Percentiles rank a stretch among this genome's conserved stretches.
These are phyloP conservation scores for Lasioglossum morio DNA, from an alignment of 2,888 invertebrate species.

Conservation along the genomic window DNA sequence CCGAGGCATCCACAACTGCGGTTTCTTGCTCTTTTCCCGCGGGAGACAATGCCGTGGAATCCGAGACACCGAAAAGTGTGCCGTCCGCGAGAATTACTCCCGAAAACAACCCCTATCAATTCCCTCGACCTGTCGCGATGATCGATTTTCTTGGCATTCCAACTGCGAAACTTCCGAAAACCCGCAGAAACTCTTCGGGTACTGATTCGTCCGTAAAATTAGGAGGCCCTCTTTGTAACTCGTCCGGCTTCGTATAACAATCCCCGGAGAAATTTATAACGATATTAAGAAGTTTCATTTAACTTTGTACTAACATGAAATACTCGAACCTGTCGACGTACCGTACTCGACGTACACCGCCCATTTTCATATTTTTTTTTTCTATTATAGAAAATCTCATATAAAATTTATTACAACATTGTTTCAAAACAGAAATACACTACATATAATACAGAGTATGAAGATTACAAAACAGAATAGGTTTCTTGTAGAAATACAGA, in stretches of 20 bases:
- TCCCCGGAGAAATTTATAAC: background rate
- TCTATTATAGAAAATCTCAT: too few species aligned
- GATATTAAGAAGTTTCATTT: conserved; percentile 8
- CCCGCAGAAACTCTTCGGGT: conserved; percentile 7
- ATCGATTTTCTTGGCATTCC: conserved; percentile 48
- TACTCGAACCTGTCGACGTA: background rate
- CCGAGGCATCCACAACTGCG: conserved; percentile 57
- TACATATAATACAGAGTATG: too few species aligned
- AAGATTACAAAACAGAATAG: too few species aligned
- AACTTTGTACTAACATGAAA: background rate
- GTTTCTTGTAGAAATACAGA: too few species aligned
- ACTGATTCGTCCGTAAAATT: conserved; percentile 7
- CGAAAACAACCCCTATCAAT: conserved; percentile 53
- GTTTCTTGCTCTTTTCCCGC: conserved; percentile 65
- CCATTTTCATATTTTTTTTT: background rate
- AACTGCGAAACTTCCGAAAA: conserved; percentile 36
- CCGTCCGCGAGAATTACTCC: conserved; percentile 56
- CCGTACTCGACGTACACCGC: background rate
- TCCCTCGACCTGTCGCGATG: conserved; percentile 35
- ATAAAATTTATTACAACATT: too few species aligned
- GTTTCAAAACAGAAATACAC: too few species aligned
- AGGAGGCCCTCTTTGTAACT: background rate
- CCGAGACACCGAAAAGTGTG: conserved; percentile 41
- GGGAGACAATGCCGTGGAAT: conserved; percentile 57
- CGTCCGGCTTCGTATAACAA: background rate